Evolutionary conservation across 2,797 vertebrate species (phyloP).

Genomic region (Spheniscus humboldti): DNA sequence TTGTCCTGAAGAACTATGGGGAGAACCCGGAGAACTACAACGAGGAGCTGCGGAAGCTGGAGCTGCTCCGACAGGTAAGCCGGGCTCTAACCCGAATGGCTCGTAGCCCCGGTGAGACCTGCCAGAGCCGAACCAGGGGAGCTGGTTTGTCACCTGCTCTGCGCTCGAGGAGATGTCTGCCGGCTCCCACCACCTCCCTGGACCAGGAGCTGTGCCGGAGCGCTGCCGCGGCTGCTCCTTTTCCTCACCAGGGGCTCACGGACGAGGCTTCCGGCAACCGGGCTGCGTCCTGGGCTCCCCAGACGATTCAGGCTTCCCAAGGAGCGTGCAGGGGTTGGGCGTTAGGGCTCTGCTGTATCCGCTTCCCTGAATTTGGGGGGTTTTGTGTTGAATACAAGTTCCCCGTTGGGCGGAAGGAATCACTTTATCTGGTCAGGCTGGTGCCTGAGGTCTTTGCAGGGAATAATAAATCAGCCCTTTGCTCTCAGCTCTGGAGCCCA

Average conservation of each 20-base stretch:
- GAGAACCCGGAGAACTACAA: slow-evolving; percentile 97
- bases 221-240: accelerated
- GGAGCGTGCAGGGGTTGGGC: background rate
- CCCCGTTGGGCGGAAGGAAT: background rate
- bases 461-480: background rate
- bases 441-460: background rate
- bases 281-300: background rate
- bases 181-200: too few relatives aligned
- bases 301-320: background rate
- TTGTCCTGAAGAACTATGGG: slow-evolving; percentile 94
- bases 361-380: background rate
- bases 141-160: background rate
- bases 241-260: accelerated
- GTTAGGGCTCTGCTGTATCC: background rate
- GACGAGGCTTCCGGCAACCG: accelerated
- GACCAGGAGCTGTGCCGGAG: accelerated
- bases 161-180: accelerated
- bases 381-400: background rate
- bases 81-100: accelerated
- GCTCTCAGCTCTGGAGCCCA: background rate
- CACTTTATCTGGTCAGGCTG: background rate
- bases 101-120: background rate
- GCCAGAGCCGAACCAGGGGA: background rate
- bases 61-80: slow-evolving; percentile 88
- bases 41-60: slow-evolving; percentile 94